Evolutionary conservation across 2,797 vertebrate genomes (phyloP).

Genomic region (Netta rufina): DNA sequence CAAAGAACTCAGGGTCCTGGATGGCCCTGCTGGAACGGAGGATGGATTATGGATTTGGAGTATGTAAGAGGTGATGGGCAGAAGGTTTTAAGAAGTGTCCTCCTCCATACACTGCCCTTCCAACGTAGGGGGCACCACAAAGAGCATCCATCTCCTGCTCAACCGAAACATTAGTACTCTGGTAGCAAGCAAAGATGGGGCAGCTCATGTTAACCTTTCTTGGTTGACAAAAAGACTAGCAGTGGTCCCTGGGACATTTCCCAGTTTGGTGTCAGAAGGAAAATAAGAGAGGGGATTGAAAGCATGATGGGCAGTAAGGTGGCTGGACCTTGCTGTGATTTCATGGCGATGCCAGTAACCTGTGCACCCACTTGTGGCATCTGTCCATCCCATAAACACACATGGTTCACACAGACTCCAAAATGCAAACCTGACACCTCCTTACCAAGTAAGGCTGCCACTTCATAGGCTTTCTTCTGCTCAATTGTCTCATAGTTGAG

Average conservation of each 20-base stretch:
- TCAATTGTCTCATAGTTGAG: slow-evolving; percentile 99
- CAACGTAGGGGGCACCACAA: neutral
- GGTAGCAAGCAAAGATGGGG: neutral
- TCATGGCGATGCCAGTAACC: neutral
- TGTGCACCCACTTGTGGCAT: no score
- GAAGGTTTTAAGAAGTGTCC: neutral
- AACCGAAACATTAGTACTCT: neutral
- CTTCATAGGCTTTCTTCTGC: slow-evolving; percentile 98
- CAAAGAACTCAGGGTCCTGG: neutral
- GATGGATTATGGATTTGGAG: neutral
- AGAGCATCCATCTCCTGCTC: neutral
- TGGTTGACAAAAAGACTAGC: rapidly evolving
- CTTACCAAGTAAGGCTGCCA: slow-evolving; percentile 92
- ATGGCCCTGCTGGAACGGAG: neutral
- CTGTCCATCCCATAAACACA: neutral
- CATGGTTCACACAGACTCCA: neutral
- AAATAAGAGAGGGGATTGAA: neutral
- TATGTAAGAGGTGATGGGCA: neutral
- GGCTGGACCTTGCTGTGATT: neutral
- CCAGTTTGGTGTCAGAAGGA: neutral
- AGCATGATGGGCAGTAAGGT: neutral
- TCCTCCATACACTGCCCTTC: neutral
- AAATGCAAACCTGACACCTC: neutral
- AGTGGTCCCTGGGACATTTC: neutral
- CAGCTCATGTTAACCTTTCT: neutral